These are phyloP conservation scores for Ptilonorhynchus violaceus DNA, from an alignment of 2,113 vertebrate genomes.

Conservation along the genomic window DNA sequence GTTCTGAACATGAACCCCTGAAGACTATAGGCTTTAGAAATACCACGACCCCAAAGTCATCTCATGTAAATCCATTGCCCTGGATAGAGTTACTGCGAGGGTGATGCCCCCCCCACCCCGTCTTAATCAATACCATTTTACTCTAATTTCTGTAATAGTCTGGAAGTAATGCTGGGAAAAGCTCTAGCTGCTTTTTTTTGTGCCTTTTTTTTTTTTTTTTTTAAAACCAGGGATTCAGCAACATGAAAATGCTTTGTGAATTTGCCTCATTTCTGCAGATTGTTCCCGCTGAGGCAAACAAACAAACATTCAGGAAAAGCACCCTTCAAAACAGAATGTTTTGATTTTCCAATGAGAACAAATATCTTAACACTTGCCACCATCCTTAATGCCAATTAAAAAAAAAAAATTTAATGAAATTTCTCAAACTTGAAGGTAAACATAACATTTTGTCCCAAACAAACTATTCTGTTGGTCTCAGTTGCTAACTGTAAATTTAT, in stretches of 20 bases:
- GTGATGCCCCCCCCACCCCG: not conserved
- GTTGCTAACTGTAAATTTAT: not conserved
- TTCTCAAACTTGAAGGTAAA: not conserved
- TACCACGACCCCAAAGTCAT: not conserved
- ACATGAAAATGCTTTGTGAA: not conserved
- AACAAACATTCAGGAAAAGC: not conserved
- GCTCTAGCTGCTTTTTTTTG: not conserved
- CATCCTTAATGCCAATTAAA: not conserved
- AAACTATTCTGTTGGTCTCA: not conserved
- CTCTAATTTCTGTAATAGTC: slow-evolving; percentile 5
- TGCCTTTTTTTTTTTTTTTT: not conserved
- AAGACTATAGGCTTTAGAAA: not conserved
- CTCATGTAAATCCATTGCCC: not conserved
- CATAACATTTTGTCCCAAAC: not conserved
- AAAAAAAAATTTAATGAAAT: not conserved
- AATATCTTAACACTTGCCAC: not conserved
- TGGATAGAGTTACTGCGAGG: not conserved
- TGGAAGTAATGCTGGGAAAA: not conserved
- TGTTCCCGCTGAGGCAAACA: not conserved
- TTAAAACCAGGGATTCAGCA: not conserved
- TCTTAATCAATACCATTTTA: slow-evolving; percentile 18
- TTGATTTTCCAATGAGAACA: slow-evolving; percentile 1
- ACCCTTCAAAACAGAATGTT: not conserved
- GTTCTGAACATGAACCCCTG: not conserved
- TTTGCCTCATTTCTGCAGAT: not conserved